Evolutionary conservation across 2,888 invertebrate genomes (phyloP).

Genomic region (Selenia dentaria): DNA sequence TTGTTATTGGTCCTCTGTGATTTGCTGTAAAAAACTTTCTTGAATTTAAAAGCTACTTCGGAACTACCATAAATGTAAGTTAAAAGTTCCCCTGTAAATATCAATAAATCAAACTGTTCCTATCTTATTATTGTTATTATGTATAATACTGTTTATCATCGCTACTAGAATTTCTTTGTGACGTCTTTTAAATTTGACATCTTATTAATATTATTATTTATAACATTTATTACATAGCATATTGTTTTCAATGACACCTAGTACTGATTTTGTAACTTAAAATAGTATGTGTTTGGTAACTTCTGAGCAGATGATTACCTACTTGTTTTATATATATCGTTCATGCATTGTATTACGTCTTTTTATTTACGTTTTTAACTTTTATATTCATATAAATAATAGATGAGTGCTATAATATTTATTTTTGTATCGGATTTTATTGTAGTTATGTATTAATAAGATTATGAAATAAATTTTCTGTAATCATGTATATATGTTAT

Average conservation of each 20-base stretch:
- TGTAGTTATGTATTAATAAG: constrained; percentile 55
- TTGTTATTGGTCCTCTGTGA: too few species aligned
- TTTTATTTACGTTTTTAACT: constrained; percentile 32
- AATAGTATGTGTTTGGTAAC: background rate
- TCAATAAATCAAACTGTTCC: constrained; percentile 8
- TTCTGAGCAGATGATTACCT: constrained; percentile 3
- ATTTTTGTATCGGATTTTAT: constrained; percentile 67
- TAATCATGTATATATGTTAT: constrained; percentile 32
- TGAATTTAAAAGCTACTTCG: constrained; percentile 6
- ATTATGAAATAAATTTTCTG: constrained; percentile 57
- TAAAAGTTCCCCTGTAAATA: constrained; percentile 18
- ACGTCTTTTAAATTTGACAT: constrained; percentile 11
- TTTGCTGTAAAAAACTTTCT: background rate
- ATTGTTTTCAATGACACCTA: too few species aligned
- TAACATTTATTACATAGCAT: too few species aligned
- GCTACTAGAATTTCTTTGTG: constrained; percentile 13
- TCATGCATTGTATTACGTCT: constrained; percentile 33
- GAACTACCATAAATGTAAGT: constrained; percentile 9
- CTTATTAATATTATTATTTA: too few species aligned
- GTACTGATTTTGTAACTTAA: constrained; percentile 4
- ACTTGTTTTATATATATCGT: constrained; percentile 9
- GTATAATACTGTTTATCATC: constrained; percentile 11
- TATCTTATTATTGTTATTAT: constrained; percentile 10
- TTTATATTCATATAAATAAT: constrained; percentile 36
- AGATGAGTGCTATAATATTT: constrained; percentile 64